phyloP scores from a whole-genome alignment of 2,888 invertebrate species.

The Stramonita haemastoma region DNA sequence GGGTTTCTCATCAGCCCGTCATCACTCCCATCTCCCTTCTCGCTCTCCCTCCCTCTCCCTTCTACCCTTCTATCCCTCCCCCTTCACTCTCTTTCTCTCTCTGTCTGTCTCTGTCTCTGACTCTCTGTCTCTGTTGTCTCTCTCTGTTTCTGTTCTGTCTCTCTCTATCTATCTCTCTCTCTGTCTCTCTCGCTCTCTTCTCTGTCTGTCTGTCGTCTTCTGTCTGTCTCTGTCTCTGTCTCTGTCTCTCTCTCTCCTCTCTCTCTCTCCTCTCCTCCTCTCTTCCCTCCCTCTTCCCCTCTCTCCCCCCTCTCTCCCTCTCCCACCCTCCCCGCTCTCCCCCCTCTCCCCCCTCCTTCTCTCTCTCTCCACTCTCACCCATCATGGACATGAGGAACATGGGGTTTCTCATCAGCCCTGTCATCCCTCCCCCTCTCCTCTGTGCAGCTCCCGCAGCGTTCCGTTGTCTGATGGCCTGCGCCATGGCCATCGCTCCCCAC shows the following conservation, averaged over 20 bases:
- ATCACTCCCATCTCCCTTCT: background rate
- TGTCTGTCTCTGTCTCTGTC: background rate
- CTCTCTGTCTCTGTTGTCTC: too few relatives aligned
- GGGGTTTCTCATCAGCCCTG: too few relatives aligned
- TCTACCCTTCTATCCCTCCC: too few relatives aligned
- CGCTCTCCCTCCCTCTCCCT: background rate
- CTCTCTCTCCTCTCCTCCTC: background rate
- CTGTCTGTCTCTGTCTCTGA: too few relatives aligned
- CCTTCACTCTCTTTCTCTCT: too few relatives aligned
- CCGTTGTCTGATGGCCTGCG: background rate
- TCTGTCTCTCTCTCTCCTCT: background rate
- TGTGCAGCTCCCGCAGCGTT: background rate
- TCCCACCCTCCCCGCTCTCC: too few relatives aligned
- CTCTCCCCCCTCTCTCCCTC: too few relatives aligned
- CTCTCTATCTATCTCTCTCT: background rate
- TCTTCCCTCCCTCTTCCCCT: too few relatives aligned
- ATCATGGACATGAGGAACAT: too few relatives aligned
- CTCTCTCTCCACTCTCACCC: background rate
- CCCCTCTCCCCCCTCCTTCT: background rate
- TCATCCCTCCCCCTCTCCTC: background rate
- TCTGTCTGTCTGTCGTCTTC: background rate
- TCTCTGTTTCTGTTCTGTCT: background rate
- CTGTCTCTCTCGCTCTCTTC: background rate
- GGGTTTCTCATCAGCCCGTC: too few relatives aligned
- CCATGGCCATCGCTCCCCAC: constrained; percentile 3